A percentile compares a stretch with the other conserved stretches of the same genome.
These are phyloP conservation scores for Trididemnum nubilum DNA, from an alignment of 23 tunicate species.

Conservation along the genomic window DNA sequence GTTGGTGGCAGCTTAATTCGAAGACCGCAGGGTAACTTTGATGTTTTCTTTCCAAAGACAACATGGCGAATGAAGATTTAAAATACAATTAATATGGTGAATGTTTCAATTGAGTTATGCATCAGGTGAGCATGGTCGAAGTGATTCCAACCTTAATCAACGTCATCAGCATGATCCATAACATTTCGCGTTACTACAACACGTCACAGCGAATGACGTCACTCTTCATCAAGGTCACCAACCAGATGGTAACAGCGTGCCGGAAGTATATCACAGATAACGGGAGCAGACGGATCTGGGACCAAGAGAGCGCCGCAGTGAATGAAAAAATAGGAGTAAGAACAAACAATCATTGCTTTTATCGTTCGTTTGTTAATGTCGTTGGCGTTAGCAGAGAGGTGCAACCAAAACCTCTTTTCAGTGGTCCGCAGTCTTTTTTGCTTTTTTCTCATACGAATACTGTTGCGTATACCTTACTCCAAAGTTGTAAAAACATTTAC, in stretches of 20 bases:
- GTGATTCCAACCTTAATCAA: slow-evolving; percentile 93
- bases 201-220: slow-evolving; percentile 99
- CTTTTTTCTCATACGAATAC: too few species aligned
- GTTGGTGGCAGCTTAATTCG: too few species aligned
- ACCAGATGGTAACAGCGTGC: slow-evolving; percentile 98
- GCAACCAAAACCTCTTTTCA: too few species aligned
- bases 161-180: slow-evolving; percentile 99
- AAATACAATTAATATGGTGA: too few species aligned
- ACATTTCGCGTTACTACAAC: slow-evolving; percentile 95
- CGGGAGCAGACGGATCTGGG: slow-evolving; percentile 80
- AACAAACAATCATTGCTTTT: not conserved
- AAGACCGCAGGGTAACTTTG: too few species aligned
- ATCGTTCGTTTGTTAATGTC: not conserved
- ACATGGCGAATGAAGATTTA: too few species aligned
- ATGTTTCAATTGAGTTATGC: too few species aligned
- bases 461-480: too few species aligned
- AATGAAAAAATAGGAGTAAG: slow-evolving; percentile 73
- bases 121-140: slow-evolving; percentile 93
- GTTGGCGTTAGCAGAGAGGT: too few species aligned
- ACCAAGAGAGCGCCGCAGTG: slow-evolving; percentile 73
- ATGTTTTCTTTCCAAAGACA: too few species aligned
- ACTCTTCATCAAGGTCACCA: slow-evolving; percentile 95
- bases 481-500: too few species aligned
- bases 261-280: slow-evolving; percentile 90
- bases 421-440: too few species aligned